A percentile compares a stretch with the other conserved stretches of the same genome.
These are phyloP conservation scores for Cephalopachus bancanus DNA, from an alignment of 2,797 vertebrate genomes.

Conservation along the genomic window DNA sequence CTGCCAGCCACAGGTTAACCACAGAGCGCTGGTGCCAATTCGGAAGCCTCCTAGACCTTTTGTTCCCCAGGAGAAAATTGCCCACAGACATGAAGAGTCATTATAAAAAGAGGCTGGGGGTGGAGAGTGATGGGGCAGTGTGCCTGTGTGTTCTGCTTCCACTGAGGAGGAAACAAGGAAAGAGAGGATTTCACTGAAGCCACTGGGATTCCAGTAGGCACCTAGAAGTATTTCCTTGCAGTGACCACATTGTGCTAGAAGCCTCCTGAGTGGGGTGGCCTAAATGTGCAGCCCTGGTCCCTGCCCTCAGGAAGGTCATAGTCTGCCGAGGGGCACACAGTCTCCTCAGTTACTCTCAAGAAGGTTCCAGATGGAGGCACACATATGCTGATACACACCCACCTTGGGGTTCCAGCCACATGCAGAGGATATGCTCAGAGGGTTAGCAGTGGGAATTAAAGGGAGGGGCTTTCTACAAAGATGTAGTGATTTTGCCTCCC, in stretches of 20 bases:
- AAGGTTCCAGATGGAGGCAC: neutral
- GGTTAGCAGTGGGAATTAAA: neutral
- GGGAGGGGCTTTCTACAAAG: neutral
- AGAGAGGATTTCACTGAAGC: neutral
- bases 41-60: conserved; percentile 50
- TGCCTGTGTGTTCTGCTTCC: neutral
- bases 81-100: conserved; percentile 18
- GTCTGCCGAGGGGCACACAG: neutral
- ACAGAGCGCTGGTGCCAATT: conserved; percentile 36
- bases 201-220: neutral
- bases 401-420: fast-evolving
- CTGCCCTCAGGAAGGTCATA: neutral
- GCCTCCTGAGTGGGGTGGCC: neutral
- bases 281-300: neutral
- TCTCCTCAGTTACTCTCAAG: neutral
- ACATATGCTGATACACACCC: fast-evolving
- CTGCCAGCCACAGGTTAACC: conserved; percentile 72
- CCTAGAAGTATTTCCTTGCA: neutral
- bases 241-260: neutral
- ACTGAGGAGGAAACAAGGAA: neutral
- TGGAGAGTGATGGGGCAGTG: neutral
- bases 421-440: no score
- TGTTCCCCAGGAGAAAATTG: conserved; percentile 47
- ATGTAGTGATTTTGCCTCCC: neutral
- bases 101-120: conserved; percentile 52